Evolutionary conservation across 2,888 invertebrate genomes (phyloP), one percentile per base, ranked within the genome.

Genomic region (Alsophila aescularia): DNA sequence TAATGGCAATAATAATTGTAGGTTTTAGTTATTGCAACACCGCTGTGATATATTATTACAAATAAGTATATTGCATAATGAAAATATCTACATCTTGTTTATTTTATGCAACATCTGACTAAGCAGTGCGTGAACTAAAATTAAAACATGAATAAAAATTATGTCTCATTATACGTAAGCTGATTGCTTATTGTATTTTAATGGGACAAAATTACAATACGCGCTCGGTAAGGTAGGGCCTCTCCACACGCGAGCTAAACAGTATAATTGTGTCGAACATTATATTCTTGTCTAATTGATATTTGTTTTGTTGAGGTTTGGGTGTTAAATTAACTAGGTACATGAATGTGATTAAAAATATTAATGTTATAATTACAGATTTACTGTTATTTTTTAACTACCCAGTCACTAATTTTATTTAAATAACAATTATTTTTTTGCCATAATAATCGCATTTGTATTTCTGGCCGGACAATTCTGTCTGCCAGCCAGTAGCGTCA

Each of bases 181-280:
- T 85, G 85, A 86, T 87, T 85, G 85, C 78, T 74, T 76, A 87
- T 87, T 87, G 87, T 88, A 85, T 85, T 86, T 70, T 85, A 86
- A 87, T 86, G 72, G 65, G 81, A 69, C 74, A 67, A 61, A 21
- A 60, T 66, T 63, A 66, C 65, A 67, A 66, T 64, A 57, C 64
- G 58, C 60, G 56, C 34, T 37, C 50, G 31, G 40, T 68, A 68
- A 68, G n/a, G n/a, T n/a, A n/a, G 65, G 61, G 40, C 44, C 12
- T 32, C 43, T 57, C 15, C 42, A 57, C 66, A 66, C 44, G 43
- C n/a, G 21, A 10, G 13, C 39, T 53, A 31, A 10, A 42, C 37
- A 56, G 45, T 52, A 18, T 7, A 24, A 43, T 48, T 42, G 35
- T 50, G 50, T 52, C 42, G 48, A 12, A 41, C 32, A 13, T 39